Conservation (phyloP, 2,888 invertebrate genomes). For the Hoplodrina ambigua region DNA sequence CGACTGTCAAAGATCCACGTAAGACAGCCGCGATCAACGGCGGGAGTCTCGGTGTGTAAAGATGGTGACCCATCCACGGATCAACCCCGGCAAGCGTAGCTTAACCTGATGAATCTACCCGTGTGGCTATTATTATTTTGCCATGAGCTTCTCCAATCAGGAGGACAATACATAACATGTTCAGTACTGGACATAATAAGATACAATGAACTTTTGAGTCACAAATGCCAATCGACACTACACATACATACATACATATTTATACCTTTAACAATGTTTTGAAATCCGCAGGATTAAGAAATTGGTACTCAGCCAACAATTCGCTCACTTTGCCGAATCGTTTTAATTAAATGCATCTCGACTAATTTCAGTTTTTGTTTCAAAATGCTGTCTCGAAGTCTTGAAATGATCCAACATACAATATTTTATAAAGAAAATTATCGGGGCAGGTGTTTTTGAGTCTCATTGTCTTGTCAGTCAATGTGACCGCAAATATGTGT, state of each 20-base stretch:
- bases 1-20: too few species aligned
- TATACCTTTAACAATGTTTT: slow-evolving; percentile 32
- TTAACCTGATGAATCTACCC: too few species aligned
- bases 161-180: background rate
- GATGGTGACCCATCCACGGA: too few species aligned
- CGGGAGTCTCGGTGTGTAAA: too few species aligned
- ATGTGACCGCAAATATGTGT: slow-evolving; percentile 38
- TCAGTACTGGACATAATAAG: background rate
- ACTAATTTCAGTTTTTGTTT: slow-evolving; percentile 38
- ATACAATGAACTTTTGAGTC: slow-evolving; percentile 24
- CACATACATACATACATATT: slow-evolving; percentile 8
- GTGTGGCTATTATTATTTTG: too few species aligned
- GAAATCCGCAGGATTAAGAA: slow-evolving; percentile 34
- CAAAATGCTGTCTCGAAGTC: slow-evolving; percentile 11
- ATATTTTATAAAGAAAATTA: slow-evolving; percentile 39
- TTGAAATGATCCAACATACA: slow-evolving; percentile 11
- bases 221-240: slow-evolving; percentile 23
- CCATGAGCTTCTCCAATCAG: too few species aligned
- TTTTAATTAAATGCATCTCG: slow-evolving; percentile 52
- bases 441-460: slow-evolving; percentile 41
- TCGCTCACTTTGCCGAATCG: slow-evolving; percentile 21
- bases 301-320: slow-evolving; percentile 50
- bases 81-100: too few species aligned
- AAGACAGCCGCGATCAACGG: too few species aligned
- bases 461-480: slow-evolving; percentile 27